Base-by-base conservation (phyloP, 2,888 invertebrate species). In the Luperina nickerlii region DNA sequence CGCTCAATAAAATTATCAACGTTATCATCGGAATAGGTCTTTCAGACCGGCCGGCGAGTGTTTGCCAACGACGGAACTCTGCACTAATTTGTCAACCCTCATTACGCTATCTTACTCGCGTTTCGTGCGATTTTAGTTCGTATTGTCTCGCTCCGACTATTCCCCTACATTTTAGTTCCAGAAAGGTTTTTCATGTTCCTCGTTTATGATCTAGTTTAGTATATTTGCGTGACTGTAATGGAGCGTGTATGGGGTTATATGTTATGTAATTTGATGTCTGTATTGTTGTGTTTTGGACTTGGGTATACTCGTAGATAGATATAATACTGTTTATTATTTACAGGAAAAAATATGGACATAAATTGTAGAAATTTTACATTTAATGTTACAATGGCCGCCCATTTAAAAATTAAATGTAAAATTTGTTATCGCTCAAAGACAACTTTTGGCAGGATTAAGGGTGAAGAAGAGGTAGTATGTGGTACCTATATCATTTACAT, bases 21-120 rank as follows among this genome's bases (percentile, higher is more conserved):
- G 69, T 76, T 79, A 79, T 85, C 72, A 82, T 82, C 87, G 72
- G 88, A 88, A 87, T 87, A 86, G 78, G 82, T 78, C 78, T 78
- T 24, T 24, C 71, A 70, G 74, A 77, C 74, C 78, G 78, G 79
- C 85, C 83, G 87, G 86, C 89, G 89, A 91, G 89, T 92, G 92
- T 94, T 93, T 92, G 92, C 90, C 90, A 91, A 93, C 92, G 90
- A 86, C 92, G 91, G 91, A 92, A 92, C 93, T 91, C 91, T 82
- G 92, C 92, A 92, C 94, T 94, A 94, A 95, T 95, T 95, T 94
- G 94, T 94, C 94, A 93, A 94, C 94, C 92, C 94, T 94, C 94
- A 94, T 95, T 94, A 95, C 91, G 92, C 91, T 94, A 94, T 95
- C 93, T 94, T 90, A 70, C 89, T 88, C 90, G 92, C 90, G 86